phyloP scores from a whole-genome alignment of 2,113 vertebrate species.

The Cairina moschata region DNA sequence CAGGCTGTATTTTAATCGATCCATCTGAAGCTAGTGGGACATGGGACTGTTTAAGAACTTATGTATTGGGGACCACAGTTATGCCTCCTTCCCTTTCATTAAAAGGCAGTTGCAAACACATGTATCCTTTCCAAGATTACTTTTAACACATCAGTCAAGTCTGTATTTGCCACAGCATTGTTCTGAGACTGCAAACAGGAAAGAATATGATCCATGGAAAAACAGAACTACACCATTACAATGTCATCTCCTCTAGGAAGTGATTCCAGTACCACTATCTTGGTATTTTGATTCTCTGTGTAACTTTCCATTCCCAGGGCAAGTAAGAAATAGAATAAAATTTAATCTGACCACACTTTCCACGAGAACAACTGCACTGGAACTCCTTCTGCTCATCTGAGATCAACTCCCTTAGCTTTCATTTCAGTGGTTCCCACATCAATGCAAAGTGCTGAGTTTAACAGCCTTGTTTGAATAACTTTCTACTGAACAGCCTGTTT shows the following conservation, averaged over 20 bases:
- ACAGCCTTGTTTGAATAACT: conserved; percentile 3
- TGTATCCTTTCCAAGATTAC: background rate
- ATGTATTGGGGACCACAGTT: rapidly evolving
- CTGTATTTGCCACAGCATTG: background rate
- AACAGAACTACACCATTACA: background rate
- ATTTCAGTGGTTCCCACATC: background rate
- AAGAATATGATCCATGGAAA: background rate
- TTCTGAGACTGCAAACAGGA: background rate
- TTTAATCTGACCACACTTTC: background rate
- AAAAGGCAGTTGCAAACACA: background rate
- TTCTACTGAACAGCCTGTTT: background rate
- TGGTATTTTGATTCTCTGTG: background rate
- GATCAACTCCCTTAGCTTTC: background rate
- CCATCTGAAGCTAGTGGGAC: background rate
- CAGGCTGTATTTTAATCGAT: background rate
- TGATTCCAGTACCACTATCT: background rate
- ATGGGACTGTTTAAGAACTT: background rate
- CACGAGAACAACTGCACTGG: background rate
- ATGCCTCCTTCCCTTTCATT: background rate
- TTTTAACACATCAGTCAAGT: background rate
- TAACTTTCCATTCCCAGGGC: background rate
- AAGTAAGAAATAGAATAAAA: background rate
- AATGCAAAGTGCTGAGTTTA: background rate
- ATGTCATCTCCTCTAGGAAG: background rate
- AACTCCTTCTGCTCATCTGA: background rate